A percentile compares a stretch with the other conserved stretches of the same genome.
Conservation (phyloP, 2,113 vertebrate genomes). For the Chloropsis hardwickii region DNA sequence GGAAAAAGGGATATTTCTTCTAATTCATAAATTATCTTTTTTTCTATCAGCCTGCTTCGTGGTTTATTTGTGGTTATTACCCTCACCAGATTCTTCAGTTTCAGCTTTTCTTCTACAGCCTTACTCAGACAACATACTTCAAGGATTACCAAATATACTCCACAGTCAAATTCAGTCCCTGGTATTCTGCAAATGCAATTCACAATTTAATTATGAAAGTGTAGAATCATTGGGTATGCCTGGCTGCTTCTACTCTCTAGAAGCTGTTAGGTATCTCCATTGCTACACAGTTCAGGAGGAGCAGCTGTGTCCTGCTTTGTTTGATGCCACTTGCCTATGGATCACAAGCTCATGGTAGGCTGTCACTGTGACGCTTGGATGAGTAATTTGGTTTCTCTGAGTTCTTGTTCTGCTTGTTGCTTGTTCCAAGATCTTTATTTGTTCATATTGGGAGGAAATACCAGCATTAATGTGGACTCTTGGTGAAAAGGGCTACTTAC, state of each 20-base stretch:
- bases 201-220: not conserved
- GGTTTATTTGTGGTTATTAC: not conserved
- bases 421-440: conserved; percentile 18
- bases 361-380: not conserved
- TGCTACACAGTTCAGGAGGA: not conserved
- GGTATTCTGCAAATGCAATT: not conserved
- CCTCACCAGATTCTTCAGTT: not conserved
- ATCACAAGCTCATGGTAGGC: not conserved
- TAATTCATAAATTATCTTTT: not conserved
- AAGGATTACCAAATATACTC: not conserved
- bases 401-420: not conserved
- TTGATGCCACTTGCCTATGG: not conserved
- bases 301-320: not conserved
- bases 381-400: not conserved
- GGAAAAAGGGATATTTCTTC: not conserved
- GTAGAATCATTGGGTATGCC: not conserved
- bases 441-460: not conserved
- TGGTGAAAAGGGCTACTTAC: not conserved
- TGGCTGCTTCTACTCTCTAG: not conserved
- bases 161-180: not conserved
- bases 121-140: not conserved
- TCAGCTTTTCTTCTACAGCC: not conserved
- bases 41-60: not conserved
- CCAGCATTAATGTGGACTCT: not conserved
- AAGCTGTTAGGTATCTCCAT: not conserved